Evolutionary conservation across 2,888 invertebrate genomes (phyloP).

Genomic region (Eilema depressum): DNA sequence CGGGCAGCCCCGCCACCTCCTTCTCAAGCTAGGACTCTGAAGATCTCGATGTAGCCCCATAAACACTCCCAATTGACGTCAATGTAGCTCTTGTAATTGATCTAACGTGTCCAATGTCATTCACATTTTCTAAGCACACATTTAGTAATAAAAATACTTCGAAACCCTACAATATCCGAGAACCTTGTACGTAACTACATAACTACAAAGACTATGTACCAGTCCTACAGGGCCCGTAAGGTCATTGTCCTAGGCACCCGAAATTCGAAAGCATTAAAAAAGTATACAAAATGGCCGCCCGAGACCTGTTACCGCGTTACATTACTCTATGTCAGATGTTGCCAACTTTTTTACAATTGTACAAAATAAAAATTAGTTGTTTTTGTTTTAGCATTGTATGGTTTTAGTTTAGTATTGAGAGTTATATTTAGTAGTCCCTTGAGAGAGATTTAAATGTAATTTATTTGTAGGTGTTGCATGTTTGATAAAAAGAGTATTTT

Average conservation of each 20-base stretch:
- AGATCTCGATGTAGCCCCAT: too few species aligned
- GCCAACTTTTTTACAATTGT: constrained; percentile 63
- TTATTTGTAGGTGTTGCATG: not conserved
- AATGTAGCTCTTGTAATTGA: too few species aligned
- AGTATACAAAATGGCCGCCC: constrained; percentile 81
- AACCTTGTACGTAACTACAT: constrained; percentile 12
- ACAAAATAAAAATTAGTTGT: constrained; percentile 38
- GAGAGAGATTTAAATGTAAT: not conserved
- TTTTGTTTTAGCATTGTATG: constrained; percentile 38
- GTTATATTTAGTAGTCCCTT: not conserved
- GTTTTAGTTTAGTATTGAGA: constrained; percentile 18
- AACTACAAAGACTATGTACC: constrained; percentile 20
- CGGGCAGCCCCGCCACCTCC: too few species aligned
- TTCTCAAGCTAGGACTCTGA: too few species aligned
- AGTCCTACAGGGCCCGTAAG: constrained; percentile 61
- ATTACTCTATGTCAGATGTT: constrained; percentile 84
- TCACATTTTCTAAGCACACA: constrained; percentile 2
- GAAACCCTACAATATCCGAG: constrained; percentile 18
- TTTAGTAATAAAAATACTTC: constrained; percentile 9
- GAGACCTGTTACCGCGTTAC: constrained; percentile 85
- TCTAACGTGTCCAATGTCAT: not conserved
- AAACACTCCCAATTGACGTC: too few species aligned
- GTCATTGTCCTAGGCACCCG: constrained; percentile 86
- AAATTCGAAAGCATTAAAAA: constrained; percentile 87
- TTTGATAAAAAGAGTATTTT: not conserved